Conservation (phyloP, 2,797 vertebrate species). For the Anguilla anguilla region DNA sequence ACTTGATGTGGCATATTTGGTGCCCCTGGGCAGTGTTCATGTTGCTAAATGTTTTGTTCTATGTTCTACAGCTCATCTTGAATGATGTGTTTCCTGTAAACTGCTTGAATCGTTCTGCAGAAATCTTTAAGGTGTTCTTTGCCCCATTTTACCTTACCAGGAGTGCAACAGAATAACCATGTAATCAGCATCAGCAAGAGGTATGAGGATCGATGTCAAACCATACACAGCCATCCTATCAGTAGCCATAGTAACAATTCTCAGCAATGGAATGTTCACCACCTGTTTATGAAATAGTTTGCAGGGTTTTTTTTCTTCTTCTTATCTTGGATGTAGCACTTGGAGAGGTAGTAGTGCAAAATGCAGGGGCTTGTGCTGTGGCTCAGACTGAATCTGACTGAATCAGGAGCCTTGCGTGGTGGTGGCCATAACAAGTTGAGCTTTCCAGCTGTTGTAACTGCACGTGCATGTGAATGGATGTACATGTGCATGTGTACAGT, state of each 20-base stretch:
- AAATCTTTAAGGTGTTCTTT: background rate
- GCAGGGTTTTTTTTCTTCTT: background rate
- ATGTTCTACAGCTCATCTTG: background rate
- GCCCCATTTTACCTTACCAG: background rate
- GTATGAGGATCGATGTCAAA: too few species aligned
- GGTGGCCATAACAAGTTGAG: background rate
- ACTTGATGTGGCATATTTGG: background rate
- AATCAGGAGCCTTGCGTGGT: background rate
- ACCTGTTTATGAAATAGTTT: background rate
- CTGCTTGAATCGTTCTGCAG: background rate
- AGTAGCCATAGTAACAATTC: conserved; percentile 2
- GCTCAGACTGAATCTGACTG: background rate
- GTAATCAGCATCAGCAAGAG: background rate
- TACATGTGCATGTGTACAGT: background rate
- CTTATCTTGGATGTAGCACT: background rate
- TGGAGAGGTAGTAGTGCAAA: background rate
- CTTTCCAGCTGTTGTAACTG: background rate
- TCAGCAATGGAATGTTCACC: background rate
- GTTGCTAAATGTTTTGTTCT: background rate
- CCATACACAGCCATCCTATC: background rate
- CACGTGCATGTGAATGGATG: background rate
- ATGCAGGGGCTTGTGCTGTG: background rate
- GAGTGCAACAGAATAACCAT: background rate
- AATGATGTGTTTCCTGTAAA: background rate
- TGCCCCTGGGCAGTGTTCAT: background rate